Conservation (phyloP, 2,113 vertebrate species). For the Melanotaenia duboulayi region DNA sequence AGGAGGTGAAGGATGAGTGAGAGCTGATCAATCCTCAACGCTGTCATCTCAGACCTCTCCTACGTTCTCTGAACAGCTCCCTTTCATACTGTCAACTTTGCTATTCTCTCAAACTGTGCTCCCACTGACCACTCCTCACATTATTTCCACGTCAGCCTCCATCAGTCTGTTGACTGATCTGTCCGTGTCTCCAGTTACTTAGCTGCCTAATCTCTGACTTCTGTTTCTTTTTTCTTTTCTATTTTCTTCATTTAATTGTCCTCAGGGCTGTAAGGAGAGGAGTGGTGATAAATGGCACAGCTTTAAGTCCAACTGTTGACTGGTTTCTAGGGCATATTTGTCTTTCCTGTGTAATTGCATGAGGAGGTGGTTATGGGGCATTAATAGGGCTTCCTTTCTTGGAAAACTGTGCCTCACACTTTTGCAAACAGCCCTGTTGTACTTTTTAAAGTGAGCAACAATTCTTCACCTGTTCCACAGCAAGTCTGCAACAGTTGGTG, state of each 20-base stretch:
- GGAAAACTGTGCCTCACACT: constrained; percentile 47
- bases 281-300: constrained; percentile 55
- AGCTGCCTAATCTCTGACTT: constrained; percentile 19
- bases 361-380: constrained; percentile 28
- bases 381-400: constrained; percentile 35
- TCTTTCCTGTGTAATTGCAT: constrained; percentile 20
- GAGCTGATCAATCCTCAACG: constrained; percentile 23
- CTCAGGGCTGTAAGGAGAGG: neutral
- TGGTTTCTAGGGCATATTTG: constrained; percentile 37
- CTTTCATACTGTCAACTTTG: constrained; percentile 28
- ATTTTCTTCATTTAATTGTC: constrained; percentile 26
- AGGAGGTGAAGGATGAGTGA: constrained; percentile 31
- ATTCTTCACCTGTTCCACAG: constrained; percentile 49
- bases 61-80: constrained; percentile 14
- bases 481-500: constrained; percentile 35
- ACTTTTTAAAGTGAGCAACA: constrained; percentile 51
- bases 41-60: constrained; percentile 37
- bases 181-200: constrained; percentile 15
- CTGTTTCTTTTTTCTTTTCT: neutral
- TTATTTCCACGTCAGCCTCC: neutral
- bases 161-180: constrained; percentile 35
- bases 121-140: neutral
- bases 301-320: constrained; percentile 27
- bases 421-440: constrained; percentile 25
- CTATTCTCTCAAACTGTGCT: constrained; percentile 5